Evolutionary conservation across 2,113 vertebrate species (phyloP).

Genomic region (Pholis gunnellus): DNA sequence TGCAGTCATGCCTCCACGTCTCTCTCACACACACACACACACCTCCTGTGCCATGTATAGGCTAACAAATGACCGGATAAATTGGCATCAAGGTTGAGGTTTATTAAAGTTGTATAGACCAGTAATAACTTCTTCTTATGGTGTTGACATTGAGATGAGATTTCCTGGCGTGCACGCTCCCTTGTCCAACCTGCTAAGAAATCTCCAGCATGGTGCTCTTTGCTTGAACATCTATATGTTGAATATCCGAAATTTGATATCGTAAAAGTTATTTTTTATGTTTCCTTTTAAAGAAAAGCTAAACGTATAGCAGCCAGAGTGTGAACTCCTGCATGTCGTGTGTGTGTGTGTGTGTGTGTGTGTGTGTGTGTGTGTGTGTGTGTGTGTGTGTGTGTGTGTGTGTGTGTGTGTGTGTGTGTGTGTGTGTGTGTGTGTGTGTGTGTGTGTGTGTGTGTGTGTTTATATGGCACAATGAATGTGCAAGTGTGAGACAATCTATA

Average conservation of each 20-base stretch:
- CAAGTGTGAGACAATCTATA: constrained; percentile 46
- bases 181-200: constrained; percentile 2
- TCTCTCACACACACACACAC: constrained; percentile 3
- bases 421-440: not conserved
- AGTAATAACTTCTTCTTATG: constrained; percentile 37
- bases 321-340: not conserved
- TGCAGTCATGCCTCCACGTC: constrained; percentile 17
- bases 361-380: not conserved
- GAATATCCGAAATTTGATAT: constrained; percentile 4
- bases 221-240: constrained; percentile 18
- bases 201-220: not conserved
- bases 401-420: constrained; percentile 13
- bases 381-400: constrained; percentile 18
- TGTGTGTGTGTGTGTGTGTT: constrained; percentile 30
- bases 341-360: constrained; percentile 9
- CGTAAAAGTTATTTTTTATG: not conserved
- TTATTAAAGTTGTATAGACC: constrained; percentile 37
- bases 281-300: not conserved
- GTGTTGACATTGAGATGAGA: constrained; percentile 43
- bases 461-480: constrained; percentile 27
- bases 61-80: constrained; percentile 40
- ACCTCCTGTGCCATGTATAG: constrained; percentile 57
- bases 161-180: constrained; percentile 11
- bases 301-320: not conserved
- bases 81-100: constrained; percentile 39